Percentiles rank a stretch among this genome's conserved stretches.
phyloP scores from a whole-genome alignment of 2,797 vertebrate species.

The Pangasius macronema region DNA sequence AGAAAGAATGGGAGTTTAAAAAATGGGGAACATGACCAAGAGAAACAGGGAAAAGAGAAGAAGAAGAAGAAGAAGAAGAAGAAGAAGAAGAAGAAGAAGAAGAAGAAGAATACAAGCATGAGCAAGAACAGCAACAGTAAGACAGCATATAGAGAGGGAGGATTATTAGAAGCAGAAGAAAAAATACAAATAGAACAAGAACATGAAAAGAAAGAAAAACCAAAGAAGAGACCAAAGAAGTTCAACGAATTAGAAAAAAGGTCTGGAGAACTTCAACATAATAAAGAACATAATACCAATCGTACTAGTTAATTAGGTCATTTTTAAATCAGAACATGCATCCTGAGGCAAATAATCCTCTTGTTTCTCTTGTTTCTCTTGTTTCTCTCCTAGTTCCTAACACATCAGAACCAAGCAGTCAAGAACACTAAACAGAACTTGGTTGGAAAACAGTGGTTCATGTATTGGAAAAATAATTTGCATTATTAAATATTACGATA shows the following conservation, averaged over 20 bases:
- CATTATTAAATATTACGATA: background rate
- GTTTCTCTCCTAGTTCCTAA: background rate
- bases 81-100: background rate
- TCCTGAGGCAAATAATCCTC: background rate
- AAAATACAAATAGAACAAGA: background rate
- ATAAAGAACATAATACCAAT: background rate
- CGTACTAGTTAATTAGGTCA: background rate
- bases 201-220: background rate
- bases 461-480: background rate
- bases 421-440: background rate
- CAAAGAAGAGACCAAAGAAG: no score
- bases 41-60: background rate
- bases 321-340: background rate
- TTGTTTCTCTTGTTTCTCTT: background rate
- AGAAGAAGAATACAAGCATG: background rate
- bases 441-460: background rate
- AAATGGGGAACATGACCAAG: background rate
- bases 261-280: background rate
- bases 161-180: background rate
- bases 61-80: background rate
- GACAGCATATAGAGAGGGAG: background rate
- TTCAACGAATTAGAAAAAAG: background rate
- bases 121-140: background rate
- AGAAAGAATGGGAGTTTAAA: constrained; percentile 38
- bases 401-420: background rate